phyloP scores from a whole-genome alignment of 2,888 invertebrate genomes.

The Macaria liturata region DNA sequence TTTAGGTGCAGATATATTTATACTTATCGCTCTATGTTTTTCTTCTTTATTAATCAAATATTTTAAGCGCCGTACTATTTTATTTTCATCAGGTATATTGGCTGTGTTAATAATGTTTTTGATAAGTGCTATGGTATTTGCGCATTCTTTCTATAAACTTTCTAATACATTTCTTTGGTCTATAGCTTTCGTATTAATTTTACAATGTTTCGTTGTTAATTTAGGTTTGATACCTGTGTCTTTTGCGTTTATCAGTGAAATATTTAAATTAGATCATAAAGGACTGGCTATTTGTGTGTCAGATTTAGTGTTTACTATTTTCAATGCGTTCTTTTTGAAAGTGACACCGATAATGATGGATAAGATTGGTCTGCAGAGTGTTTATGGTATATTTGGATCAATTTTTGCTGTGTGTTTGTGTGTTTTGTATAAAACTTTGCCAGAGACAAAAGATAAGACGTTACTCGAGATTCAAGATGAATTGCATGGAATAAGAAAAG shows the following conservation, averaged over 20 bases:
- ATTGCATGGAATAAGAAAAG: conserved; percentile 33
- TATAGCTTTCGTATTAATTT: conserved; percentile 42
- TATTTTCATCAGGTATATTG: conserved; percentile 40
- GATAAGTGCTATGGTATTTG: conserved; percentile 34
- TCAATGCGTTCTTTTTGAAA: conserved; percentile 45
- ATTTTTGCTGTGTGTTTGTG: conserved; percentile 38
- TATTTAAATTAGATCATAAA: conserved; percentile 52
- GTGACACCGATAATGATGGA: conserved; percentile 48
- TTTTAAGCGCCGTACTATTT: conserved; percentile 43
- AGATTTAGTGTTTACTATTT: conserved; percentile 43
- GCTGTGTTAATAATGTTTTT: conserved; percentile 42
- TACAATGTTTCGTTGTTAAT: conserved; percentile 42
- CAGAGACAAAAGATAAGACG: conserved; percentile 54
- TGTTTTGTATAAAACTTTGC: conserved; percentile 43
- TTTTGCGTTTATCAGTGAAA: conserved; percentile 45
- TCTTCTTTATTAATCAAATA: conserved; percentile 42
- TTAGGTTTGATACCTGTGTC: conserved; percentile 43
- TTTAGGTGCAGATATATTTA: conserved; percentile 43
- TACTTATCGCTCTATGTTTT: conserved; percentile 36
- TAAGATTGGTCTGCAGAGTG: conserved; percentile 40
- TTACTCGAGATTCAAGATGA: conserved; percentile 52
- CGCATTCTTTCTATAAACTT: no score
- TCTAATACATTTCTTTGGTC: conserved; percentile 35
- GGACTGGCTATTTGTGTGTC: conserved; percentile 42
- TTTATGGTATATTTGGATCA: conserved; percentile 44